Base-by-base conservation (phyloP, 2,797 vertebrate species). In the Galaxias olidus region DNA sequence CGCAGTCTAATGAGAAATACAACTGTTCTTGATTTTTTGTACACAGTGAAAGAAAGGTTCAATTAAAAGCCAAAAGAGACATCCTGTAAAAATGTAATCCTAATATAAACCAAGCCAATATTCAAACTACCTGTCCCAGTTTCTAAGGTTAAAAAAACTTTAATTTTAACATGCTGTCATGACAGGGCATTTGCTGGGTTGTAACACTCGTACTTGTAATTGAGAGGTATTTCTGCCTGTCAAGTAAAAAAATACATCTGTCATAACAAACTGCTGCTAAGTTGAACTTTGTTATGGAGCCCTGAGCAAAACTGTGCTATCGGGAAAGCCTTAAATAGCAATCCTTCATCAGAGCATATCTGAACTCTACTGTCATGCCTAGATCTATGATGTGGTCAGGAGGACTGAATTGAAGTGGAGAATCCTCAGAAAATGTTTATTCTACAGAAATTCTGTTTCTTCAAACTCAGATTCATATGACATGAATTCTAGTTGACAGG, bases 71-170 rank as follows among this genome's bases (percentile, higher is more conserved):
- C n/a, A n/a, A n/a, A n/a, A n/a, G n/a, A n/a, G n/a, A n/a, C n/a
- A n/a, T n/a, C n/a, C n/a, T n/a, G n/a, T 79, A 69, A 71, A 81
- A 59, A 83, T 88, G 67, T 81, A 70, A 81, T 81, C 72, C 59
- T 59, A 49, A 68, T 74, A n/a, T 76, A 61, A n/a, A n/a, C 30
- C 63, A 79, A 80, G 75, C 68, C 78, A 75, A 77, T 90, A 86
- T 90, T 90, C 89, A 87, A 82, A 83, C 69, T 82, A 88, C 84
- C 86, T 90, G 87, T 63, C 83, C 82, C 74, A 84, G 67, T 85
- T 91, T 84, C 72, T 83, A 76, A 73, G 66, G 79, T 84, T 88
- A 67, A 80, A 71, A 84, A 87, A 90, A 87, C 89, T 88, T 85
- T 81, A 77, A 79, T 90, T 88, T 90, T 81, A 82, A 85, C 72